Evolutionary conservation across 2,888 invertebrate genomes (phyloP).

Genomic region (Orthonevra nobilis): DNA sequence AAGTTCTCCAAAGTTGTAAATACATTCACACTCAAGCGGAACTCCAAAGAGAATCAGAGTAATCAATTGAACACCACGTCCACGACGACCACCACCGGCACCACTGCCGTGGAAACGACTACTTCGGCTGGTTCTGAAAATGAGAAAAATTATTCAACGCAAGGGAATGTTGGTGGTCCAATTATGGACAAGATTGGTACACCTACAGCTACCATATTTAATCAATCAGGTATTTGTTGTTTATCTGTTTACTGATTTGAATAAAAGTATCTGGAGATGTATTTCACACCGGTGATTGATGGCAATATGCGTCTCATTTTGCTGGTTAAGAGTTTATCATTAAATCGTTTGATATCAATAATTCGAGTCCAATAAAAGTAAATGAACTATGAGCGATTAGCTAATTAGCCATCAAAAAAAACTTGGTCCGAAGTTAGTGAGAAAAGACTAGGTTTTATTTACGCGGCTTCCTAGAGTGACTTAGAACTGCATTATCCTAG

Average conservation of each 20-base stretch:
- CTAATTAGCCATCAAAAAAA: too few species aligned
- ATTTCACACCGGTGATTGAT: slow-evolving; percentile 12
- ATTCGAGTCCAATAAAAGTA: too few species aligned
- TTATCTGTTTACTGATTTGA: slow-evolving; percentile 8
- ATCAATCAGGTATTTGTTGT: slow-evolving; percentile 49
- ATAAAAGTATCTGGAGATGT: background rate
- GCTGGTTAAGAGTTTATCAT: too few species aligned
- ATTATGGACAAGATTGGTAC: slow-evolving; percentile 54
- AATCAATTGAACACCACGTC: slow-evolving; percentile 52
- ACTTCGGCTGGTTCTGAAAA: slow-evolving; percentile 39
- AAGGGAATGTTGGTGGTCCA: slow-evolving; percentile 42
- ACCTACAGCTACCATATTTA: slow-evolving; percentile 39
- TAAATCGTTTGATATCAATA: too few species aligned
- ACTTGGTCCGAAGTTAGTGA: too few species aligned
- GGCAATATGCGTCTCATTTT: background rate
- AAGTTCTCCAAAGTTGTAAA: slow-evolving; percentile 76
- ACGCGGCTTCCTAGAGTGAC: too few species aligned
- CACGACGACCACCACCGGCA: too few species aligned
- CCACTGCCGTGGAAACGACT: slow-evolving; percentile 44
- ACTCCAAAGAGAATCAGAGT: slow-evolving; percentile 64
- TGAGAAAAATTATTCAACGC: slow-evolving; percentile 46
- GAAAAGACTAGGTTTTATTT: too few species aligned
- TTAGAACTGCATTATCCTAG: too few species aligned
- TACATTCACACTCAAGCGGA: slow-evolving; percentile 77
- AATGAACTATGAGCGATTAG: too few species aligned